These are phyloP conservation scores for Nettapus auritus DNA, from an alignment of 2,113 vertebrate species.

Conservation along the genomic window DNA sequence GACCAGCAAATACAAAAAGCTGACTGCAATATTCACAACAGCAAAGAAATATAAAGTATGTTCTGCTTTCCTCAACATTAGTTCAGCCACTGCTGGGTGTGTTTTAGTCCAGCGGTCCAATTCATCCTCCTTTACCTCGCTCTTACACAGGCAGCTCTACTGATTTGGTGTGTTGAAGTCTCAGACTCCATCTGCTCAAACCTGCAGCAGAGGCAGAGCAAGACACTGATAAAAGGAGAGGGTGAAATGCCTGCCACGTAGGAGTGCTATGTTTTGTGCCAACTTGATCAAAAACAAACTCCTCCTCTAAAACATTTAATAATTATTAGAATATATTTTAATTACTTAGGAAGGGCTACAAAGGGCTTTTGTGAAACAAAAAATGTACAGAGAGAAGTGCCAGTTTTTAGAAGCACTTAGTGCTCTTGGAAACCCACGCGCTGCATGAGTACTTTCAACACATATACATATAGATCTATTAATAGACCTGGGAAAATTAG, in stretches of 20 bases:
- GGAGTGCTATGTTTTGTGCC: neutral
- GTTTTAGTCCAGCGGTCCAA: neutral
- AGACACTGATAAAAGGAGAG: neutral
- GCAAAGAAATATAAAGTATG: neutral
- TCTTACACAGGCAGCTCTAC: neutral
- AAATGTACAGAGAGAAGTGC: conserved; percentile 9
- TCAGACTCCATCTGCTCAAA: neutral
- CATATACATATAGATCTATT: neutral
- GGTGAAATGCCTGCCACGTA: neutral
- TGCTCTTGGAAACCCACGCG: neutral
- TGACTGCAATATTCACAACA: neutral
- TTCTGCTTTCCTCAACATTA: neutral
- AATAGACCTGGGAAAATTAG: neutral
- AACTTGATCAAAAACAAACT: neutral
- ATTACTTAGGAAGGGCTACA: neutral
- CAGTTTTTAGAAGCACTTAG: conserved; percentile 46
- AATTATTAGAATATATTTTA: conserved; percentile 1
- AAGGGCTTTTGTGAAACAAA: conserved; percentile 8
- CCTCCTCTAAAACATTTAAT: neutral
- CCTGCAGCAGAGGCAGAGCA: neutral
- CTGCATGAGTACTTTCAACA: conserved; percentile 6
- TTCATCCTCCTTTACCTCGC: neutral
- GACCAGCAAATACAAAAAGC: neutral
- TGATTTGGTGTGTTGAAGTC: neutral
- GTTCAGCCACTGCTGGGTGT: neutral